Evolutionary conservation across 2,888 invertebrate species (phyloP), one percentile per base, ranked within the genome.

Genomic region (Pyrgus malvae): DNA sequence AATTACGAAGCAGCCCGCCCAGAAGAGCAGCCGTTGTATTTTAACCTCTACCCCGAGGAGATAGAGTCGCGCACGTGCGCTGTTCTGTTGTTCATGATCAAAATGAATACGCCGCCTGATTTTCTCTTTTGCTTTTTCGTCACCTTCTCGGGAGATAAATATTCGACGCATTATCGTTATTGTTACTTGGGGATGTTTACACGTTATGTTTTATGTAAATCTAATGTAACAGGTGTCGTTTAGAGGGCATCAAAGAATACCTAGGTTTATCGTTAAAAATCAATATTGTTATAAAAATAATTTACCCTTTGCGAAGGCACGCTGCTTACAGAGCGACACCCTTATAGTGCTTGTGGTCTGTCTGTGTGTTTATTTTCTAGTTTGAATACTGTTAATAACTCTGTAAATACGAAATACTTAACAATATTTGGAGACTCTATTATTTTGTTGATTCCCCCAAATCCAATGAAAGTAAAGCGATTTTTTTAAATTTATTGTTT

Each of bases 61-160:
- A 83, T 77, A 81, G 65, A 72, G 79, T 69, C 75, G 79, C 75
- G 76, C 86, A 87, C 85, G 85, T 87, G 83, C 79, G 78, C 77
- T 73, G 69, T 76, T 77, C 76, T 74, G 69, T 76, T 76, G 68
- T 74, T 72, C 68, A 64, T 67, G 58, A 72, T 66, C 64, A 64
- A 70, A 78, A 79, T 68, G 71, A 75, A 75, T 73, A 73, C 64
- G 67, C 62, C 70, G 46, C 61, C 66, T 61, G 68, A 67, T 66
- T 69, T 70, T 72, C 66, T 74, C 65, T 65, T 72, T 69, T 59
- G 61, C 60, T 60, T 55, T 59, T 48, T 61, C 31, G 57, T 56
- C 56, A 56, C 45, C 31, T 62, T 61, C 46, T 58, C 67, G 61
- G 63, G 67, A 70, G 29, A 44, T 33, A 62, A 67, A 70, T 72